Percentiles rank a stretch among this genome's conserved stretches.
These are phyloP conservation scores for Drosophila longiperda DNA, from an alignment of 2,888 invertebrate genomes.

Conservation along the genomic window DNA sequence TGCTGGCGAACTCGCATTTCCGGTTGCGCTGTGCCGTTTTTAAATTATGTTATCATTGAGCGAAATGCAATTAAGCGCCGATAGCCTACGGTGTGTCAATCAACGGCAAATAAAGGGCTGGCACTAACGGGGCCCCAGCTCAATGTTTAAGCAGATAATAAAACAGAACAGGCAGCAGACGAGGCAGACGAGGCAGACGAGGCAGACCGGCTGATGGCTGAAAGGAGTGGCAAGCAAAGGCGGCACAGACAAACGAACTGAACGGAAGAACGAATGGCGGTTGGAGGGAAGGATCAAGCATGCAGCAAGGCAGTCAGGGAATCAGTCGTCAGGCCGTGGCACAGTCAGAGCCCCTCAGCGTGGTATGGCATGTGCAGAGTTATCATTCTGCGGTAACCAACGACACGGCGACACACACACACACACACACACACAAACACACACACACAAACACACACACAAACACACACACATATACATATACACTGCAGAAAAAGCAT, in stretches of 20 bases:
- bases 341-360: constrained; percentile 2
- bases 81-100: constrained; percentile 80
- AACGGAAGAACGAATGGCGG: constrained; percentile 1
- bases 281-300: constrained; percentile 3
- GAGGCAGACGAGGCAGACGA: neutral
- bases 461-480: neutral
- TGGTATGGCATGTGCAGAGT: constrained; percentile 63
- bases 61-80: constrained; percentile 83
- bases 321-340: constrained; percentile 6
- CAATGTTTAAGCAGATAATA: constrained; percentile 70
- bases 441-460: neutral
- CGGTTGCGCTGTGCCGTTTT: constrained; percentile 56
- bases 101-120: constrained; percentile 69
- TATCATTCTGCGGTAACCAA: constrained; percentile 72
- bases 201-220: neutral
- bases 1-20: constrained; percentile 49
- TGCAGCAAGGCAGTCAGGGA: constrained; percentile 25
- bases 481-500: neutral
- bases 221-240: neutral
- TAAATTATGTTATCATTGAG: constrained; percentile 81
- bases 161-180: constrained; percentile 37
- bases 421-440: constrained; percentile 14
- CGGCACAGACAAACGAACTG: neutral
- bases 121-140: constrained; percentile 33
- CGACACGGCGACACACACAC: constrained; percentile 38